Conservation (phyloP, 2,113 vertebrate species). For the Athene noctua region DNA sequence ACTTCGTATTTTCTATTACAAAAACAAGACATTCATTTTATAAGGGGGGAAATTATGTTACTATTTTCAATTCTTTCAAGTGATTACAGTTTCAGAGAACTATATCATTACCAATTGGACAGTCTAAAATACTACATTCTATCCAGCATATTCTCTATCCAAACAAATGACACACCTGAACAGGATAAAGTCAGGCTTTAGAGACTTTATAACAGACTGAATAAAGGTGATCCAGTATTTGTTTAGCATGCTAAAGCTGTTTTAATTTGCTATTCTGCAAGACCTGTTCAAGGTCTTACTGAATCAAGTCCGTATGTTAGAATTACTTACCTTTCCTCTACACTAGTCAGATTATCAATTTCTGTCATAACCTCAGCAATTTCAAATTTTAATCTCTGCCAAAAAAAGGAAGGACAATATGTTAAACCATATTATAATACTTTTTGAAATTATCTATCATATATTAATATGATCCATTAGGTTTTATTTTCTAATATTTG, state of each 20-base stretch:
- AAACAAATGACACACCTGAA: background rate
- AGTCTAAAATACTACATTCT: background rate
- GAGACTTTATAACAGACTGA: background rate
- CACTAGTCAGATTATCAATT: conserved; percentile 93
- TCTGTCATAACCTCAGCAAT: conserved; percentile 98
- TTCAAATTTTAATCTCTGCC: conserved; percentile 94
- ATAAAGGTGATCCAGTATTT: background rate
- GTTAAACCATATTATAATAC: background rate
- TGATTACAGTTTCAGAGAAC: background rate
- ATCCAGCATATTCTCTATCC: background rate
- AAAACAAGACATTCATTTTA: background rate
- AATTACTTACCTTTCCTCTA: conserved; percentile 87
- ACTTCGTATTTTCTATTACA: background rate
- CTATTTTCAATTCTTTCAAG: background rate
- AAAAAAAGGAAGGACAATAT: conserved; percentile 13
- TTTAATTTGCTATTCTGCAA: background rate
- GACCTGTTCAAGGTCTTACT: background rate
- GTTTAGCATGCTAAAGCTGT: background rate
- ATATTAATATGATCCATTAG: background rate
- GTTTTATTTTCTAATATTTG: background rate
- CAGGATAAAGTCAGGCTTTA: background rate
- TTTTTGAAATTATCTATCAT: background rate
- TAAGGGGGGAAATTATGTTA: background rate
- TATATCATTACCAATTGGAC: background rate
- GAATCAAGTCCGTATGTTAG: background rate